Percentiles rank a stretch among this genome's conserved stretches.
These are phyloP conservation scores for Ceyx cyanopectus DNA, from an alignment of 2,113 vertebrate genomes.

Conservation along the genomic window DNA sequence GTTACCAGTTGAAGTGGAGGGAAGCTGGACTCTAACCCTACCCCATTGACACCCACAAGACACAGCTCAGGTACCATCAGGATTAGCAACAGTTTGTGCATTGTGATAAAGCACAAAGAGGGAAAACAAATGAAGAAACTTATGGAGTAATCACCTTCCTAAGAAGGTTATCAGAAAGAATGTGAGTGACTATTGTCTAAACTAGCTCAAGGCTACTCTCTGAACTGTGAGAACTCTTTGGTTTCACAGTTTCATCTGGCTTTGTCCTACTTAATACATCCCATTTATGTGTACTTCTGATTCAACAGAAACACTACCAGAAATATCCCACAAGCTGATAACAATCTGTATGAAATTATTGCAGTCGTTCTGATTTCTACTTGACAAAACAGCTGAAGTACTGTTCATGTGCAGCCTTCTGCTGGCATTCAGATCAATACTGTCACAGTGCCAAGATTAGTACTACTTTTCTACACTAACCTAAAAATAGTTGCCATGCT, in stretches of 20 bases:
- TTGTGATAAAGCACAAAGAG: not conserved
- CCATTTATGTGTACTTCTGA: not conserved
- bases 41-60: not conserved
- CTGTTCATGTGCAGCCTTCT: constrained; percentile 6
- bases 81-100: not conserved
- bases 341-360: not conserved
- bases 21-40: not conserved
- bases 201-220: not conserved
- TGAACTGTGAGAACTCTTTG: not conserved
- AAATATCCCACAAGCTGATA: not conserved
- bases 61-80: not conserved
- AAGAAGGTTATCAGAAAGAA: constrained; percentile 1
- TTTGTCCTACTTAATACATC: not conserved
- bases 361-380: not conserved
- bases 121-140: not conserved
- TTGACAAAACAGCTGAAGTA: not conserved
- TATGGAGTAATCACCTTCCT: not conserved
- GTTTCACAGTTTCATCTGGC: not conserved
- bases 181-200: not conserved
- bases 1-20: not conserved
- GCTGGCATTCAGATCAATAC: constrained; percentile 13
- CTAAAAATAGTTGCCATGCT: constrained; percentile 38
- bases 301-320: not conserved
- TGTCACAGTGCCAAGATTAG: constrained; percentile 42
- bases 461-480: constrained; percentile 41